A percentile compares a stretch with the other conserved stretches of the same genome.
These are phyloP conservation scores for Drosophila asahinai DNA, from an alignment of 1,140 invertebrate genomes.

Conservation along the genomic window DNA sequence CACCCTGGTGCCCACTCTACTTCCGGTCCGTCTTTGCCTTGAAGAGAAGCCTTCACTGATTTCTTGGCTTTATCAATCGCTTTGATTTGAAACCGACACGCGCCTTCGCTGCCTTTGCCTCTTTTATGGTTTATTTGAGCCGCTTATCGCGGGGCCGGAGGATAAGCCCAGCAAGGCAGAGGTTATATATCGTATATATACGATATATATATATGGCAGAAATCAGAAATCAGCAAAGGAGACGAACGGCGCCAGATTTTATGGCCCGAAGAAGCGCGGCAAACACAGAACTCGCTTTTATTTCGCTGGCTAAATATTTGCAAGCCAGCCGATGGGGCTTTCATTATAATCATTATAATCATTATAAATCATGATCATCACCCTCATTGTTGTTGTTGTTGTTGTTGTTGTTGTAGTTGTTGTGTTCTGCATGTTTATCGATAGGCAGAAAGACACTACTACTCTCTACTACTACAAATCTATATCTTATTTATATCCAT, in stretches of 20 bases:
- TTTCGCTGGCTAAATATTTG: slow-evolving; percentile 31
- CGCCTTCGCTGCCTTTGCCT: neutral
- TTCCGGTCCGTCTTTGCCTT: slow-evolving; percentile 18
- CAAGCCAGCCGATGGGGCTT: slow-evolving; percentile 16
- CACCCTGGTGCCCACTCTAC: neutral
- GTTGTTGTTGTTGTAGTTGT: slow-evolving; percentile 46
- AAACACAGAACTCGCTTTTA: slow-evolving; percentile 27
- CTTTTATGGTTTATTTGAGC: slow-evolving; percentile 57
- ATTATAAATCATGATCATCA: slow-evolving; percentile 1
- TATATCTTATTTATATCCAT: slow-evolving; percentile 4
- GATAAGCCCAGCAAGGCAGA: slow-evolving; percentile 8
- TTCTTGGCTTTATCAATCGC: slow-evolving; percentile 42
- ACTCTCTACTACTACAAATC: neutral
- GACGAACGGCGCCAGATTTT: slow-evolving; percentile 69
- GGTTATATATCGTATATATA: slow-evolving; percentile 11
- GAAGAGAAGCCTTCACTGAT: neutral
- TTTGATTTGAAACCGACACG: slow-evolving; percentile 40
- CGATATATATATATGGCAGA: slow-evolving; percentile 3
- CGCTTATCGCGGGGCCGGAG: slow-evolving; percentile 37
- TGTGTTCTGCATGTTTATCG: slow-evolving; percentile 68
- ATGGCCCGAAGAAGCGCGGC: slow-evolving; percentile 36
- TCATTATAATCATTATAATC: slow-evolving; percentile 4
- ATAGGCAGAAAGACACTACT: slow-evolving; percentile 26
- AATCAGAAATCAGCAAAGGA: slow-evolving; percentile 20
- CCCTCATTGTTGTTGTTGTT: slow-evolving; percentile 44